Evolutionary conservation across 1,140 invertebrate species (phyloP), one percentile per base, ranked within the genome.

Genomic region (Drosophila azteca): DNA sequence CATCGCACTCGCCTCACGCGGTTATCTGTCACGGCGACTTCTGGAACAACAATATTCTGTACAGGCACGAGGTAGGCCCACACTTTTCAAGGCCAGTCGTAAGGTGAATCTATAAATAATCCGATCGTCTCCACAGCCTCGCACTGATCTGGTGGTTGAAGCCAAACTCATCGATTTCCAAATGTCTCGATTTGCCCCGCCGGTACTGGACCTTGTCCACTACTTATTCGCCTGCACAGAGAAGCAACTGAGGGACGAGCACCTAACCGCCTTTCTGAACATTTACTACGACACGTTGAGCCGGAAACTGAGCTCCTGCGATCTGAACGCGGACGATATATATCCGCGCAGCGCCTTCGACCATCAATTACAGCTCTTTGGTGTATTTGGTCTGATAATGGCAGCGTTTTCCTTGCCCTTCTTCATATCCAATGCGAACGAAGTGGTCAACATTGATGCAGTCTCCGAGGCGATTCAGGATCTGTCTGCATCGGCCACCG

Each of bases 111-210:
- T 35, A 35, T 3, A 35, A 15, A 0, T 13, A 15, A n/a, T 41
- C 7, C 1, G 15, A n/a, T 41, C 7, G 44, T 13, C 20, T 44
- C 11, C 2, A 0, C 17, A 75, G 70, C 17, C 50, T 0, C 26
- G 15, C n/a, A 4, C 5, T 15, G 61, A 39, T 15, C 29, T 29
- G 52, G 65, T 79, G 15, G 43, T 74, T 4, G 82, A 90, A 44
- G 90, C 90, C 7, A 77, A 93, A 35, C 76, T 93, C 13, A 87
- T 93, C 5, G 93, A 94, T 53, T 93, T 93, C 59, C 93, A 94
- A 69, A 72, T 93, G 35, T 81, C 92, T 13, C 90, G 93, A 57
- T 92, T 91, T 50, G 75, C 84, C 0, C 90, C 92, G 26, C 93
- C 93, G 11, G 61, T 93, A 7, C 55, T 92, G 0, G 93, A 94